phyloP scores from a whole-genome alignment of 2,113 vertebrate species.

The Phrynosoma platyrhinos region DNA sequence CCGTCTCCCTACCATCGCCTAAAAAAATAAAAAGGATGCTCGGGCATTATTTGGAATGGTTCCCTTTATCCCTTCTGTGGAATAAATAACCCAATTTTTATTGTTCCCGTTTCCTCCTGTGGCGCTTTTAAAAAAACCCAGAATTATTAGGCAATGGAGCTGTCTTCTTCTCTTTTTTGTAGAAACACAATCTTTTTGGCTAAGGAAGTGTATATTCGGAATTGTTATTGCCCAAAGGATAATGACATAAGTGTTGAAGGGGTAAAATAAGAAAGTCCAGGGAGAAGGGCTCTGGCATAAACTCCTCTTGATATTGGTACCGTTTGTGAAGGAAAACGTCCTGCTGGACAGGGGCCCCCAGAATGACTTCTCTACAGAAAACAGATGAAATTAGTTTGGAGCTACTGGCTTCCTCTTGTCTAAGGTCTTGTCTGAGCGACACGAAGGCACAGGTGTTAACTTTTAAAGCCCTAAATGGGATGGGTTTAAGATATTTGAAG shows the following conservation, averaged over 20 bases:
- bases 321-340: neutral
- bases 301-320: neutral
- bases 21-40: constrained; percentile 31
- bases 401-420: neutral
- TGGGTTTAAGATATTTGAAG: neutral
- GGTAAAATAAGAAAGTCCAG: constrained; percentile 34
- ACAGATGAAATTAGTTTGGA: neutral
- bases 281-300: neutral
- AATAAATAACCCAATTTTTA: constrained; percentile 59
- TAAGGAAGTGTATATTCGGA: neutral
- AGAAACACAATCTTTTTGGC: constrained; percentile 31
- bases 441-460: neutral
- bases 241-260: constrained; percentile 53
- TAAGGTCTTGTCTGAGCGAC: neutral
- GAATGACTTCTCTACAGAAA: neutral
- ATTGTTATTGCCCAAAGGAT: constrained; percentile 44
- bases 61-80: constrained; percentile 62
- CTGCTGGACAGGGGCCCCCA: neutral
- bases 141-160: constrained; percentile 53
- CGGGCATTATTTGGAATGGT: constrained; percentile 67
- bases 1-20: constrained; percentile 61
- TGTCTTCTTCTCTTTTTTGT: neutral
- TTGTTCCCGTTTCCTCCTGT: constrained; percentile 44
- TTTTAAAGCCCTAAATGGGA: neutral
- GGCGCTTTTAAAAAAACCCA: constrained; percentile 45